Conservation (phyloP, 2,113 vertebrate species). For the Mus spicilegus region DNA sequence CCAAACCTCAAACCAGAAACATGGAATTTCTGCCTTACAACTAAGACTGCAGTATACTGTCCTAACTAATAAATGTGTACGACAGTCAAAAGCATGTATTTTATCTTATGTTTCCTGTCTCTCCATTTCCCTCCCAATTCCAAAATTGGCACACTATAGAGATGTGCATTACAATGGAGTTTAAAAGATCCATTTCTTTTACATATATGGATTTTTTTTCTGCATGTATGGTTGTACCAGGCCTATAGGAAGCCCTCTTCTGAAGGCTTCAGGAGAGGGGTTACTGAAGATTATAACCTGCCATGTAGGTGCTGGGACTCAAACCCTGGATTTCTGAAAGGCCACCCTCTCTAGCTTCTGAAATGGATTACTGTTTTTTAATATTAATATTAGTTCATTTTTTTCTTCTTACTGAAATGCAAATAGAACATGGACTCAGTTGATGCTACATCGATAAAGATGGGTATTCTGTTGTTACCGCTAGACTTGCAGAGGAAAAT, state of each 20-base stretch:
- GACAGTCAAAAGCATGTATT: not conserved
- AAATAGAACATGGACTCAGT: not conserved
- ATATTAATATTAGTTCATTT: not conserved
- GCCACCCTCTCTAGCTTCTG: not conserved
- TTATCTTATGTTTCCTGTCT: not conserved
- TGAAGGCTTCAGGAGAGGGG: not conserved
- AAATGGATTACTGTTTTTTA: not conserved
- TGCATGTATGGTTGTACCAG: not conserved
- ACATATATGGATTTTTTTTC: not conserved
- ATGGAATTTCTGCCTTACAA: not conserved
- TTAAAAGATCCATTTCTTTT: not conserved
- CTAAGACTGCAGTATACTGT: not conserved
- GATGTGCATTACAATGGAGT: not conserved
- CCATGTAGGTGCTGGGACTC: not conserved
- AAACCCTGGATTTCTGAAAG: not conserved
- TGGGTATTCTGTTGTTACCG: not conserved
- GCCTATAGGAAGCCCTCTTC: not conserved
- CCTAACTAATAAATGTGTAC: not conserved
- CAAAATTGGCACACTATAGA: not conserved
- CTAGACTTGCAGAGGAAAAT: not conserved
- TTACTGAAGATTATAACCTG: not conserved
- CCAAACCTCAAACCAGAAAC: not conserved
- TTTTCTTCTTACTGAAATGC: not conserved
- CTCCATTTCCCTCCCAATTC: not conserved
- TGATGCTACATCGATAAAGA: not conserved